These are phyloP conservation scores for Nothocercus nigrocapillus DNA, from an alignment of 2,113 vertebrate species.

Conservation along the genomic window DNA sequence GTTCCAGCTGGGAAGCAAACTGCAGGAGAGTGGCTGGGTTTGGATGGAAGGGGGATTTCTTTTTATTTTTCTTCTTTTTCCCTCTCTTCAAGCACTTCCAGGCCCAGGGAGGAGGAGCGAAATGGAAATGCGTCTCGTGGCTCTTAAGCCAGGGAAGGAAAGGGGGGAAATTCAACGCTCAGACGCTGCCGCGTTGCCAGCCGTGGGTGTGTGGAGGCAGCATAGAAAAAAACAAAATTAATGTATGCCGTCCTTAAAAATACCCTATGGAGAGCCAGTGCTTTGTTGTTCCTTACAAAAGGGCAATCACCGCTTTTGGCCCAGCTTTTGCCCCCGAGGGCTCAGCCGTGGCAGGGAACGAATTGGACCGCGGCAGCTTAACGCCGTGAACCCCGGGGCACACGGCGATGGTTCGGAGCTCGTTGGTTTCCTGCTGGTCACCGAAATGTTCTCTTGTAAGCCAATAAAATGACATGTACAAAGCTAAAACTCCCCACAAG, in stretches of 20 bases:
- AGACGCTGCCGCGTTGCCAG: conserved; percentile 4
- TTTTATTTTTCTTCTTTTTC: neutral
- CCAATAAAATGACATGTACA: conserved; percentile 55
- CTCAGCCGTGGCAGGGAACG: neutral
- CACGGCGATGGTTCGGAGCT: neutral
- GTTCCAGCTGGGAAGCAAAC: neutral
- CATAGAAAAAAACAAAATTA: conserved; percentile 20
- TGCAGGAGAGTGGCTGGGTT: neutral
- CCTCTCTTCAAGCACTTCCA: neutral
- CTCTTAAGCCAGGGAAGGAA: conserved; percentile 48
- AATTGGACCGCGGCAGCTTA: neutral
- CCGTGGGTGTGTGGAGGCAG: neutral
- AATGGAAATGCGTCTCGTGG: conserved; percentile 42
- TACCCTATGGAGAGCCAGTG: neutral
- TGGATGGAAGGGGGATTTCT: neutral
- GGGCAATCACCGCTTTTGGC: neutral
- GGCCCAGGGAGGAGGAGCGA: conserved; percentile 18
- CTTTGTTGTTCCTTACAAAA: conserved; percentile 13
- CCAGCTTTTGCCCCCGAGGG: neutral
- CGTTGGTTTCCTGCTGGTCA: neutral
- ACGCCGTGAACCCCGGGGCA: neutral
- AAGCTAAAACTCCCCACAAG: neutral
- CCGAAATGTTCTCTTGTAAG: conserved; percentile 16
- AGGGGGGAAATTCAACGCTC: conserved; percentile 25
- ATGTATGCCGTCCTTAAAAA: neutral